Percentiles rank a stretch among this genome's conserved stretches.
Evolutionary conservation across 2,797 vertebrate genomes (phyloP).

Genomic region (Esox masquinongy): DNA sequence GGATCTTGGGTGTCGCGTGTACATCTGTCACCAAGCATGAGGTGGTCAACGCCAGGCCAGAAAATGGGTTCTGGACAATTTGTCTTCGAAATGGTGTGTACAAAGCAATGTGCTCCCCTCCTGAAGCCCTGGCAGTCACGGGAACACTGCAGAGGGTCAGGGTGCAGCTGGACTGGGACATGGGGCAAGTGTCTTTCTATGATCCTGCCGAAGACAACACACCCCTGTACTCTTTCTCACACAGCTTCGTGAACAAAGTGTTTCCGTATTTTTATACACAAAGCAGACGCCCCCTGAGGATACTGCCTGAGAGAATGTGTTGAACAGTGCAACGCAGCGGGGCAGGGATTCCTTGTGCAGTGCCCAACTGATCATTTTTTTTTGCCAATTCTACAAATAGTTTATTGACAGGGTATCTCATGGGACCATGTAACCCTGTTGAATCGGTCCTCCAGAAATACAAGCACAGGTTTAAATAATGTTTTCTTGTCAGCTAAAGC

Average conservation of each 20-base stretch:
- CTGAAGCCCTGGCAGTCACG: conserved; percentile 46
- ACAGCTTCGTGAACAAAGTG: conserved; percentile 66
- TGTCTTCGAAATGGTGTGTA: conserved; percentile 68
- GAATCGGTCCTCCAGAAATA: not conserved
- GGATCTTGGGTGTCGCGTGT: conserved; percentile 74
- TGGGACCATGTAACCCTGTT: not conserved
- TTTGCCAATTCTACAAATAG: not conserved
- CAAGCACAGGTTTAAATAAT: conserved; percentile 14
- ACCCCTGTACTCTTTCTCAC: conserved; percentile 59
- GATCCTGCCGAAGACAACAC: conserved; percentile 42
- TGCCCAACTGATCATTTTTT: not conserved
- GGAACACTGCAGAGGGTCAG: conserved; percentile 57
- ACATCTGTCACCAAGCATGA: conserved; percentile 53
- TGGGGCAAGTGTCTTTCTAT: conserved; percentile 67
- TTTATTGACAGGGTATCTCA: not conserved
- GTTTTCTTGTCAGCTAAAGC: not conserved
- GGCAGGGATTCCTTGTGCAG: not conserved
- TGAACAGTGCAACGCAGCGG: conserved; percentile 51
- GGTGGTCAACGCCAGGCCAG: conserved; percentile 63
- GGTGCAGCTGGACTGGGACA: conserved; percentile 72
- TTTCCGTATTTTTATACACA: conserved; percentile 78
- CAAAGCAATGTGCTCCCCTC: conserved; percentile 71
- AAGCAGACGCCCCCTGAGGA: conserved; percentile 61
- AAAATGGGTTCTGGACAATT: conserved; percentile 79
- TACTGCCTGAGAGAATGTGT: conserved; percentile 63